Evolutionary conservation across 2,113 vertebrate genomes (phyloP), one percentile per base, ranked within the genome.

Genomic region (Ivindomyrus marchei): DNA sequence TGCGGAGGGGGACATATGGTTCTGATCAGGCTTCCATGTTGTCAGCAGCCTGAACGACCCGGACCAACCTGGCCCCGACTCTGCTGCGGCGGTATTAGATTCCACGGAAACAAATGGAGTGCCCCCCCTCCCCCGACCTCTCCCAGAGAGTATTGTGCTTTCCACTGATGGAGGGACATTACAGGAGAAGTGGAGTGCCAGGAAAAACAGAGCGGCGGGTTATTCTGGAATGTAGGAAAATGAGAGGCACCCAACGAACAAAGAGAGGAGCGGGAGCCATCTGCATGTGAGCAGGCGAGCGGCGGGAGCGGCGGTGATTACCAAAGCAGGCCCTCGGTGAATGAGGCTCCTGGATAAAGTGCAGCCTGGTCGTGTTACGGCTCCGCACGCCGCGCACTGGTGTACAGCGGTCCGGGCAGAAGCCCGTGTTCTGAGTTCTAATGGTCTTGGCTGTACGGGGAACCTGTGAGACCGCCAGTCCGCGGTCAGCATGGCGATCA

Each of bases 11-110:
- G 56, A 70, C 94, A 96, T 95, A 93, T 96, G 96, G 94, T 93
- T 96, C 93, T 93, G 91, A 96, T 96, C 96, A 95, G 92, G 91
- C 93, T 92, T 95, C 92, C 91, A 93, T 94, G 93, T 94, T 92
- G 92, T 93, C 93, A 91, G 94, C 91, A 90, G 89, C 92, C 92
- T 91, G 91, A 89, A 89, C 92, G 91, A 93, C 77, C 89, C 66
- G 90, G 92, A 88, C 91, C 91, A 92, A 92, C 91, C 93, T 93
- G 92, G 91, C 90, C 9, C 88, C 88, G 91, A 88, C 92, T 94
- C 90, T 94, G 93, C 94, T 94, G 92, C 92, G 90, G 88, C 90
- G 93, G 92, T 47, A 93, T 92, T 92, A 90, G 94, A 95, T 94
- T 94, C 93, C 93, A 93, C 90, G 47, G 94, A 95, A 94, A 95